phyloP scores from a whole-genome alignment of 2,113 vertebrate species.

The Setophaga coronata region DNA sequence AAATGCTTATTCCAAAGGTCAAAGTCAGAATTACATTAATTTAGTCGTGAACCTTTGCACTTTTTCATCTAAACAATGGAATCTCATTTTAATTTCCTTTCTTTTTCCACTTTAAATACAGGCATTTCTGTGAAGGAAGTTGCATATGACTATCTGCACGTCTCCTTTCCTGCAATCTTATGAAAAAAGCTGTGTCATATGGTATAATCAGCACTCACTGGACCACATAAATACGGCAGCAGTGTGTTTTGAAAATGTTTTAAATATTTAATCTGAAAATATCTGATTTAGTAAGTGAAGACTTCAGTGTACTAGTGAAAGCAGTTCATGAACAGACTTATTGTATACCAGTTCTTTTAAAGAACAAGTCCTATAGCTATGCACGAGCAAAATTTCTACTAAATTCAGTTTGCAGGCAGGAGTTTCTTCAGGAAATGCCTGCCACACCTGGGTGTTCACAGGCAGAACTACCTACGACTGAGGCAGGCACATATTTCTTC shows the following conservation, averaged over 20 bases:
- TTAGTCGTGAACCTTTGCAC: conserved; percentile 38
- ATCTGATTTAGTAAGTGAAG: neutral
- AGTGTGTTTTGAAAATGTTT: neutral
- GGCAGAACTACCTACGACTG: neutral
- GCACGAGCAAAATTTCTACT: neutral
- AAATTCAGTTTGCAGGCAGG: neutral
- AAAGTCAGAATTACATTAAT: conserved; percentile 14
- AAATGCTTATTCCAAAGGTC: conserved; percentile 20
- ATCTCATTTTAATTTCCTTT: conserved; percentile 51
- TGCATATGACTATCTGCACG: conserved; percentile 27
- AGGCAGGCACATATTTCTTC: neutral
- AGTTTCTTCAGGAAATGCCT: neutral
- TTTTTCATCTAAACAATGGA: conserved; percentile 46
- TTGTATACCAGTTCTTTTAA: neutral
- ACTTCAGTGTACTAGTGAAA: neutral
- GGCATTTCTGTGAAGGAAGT: conserved; percentile 32
- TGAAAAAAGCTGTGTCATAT: neutral
- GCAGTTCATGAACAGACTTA: neutral
- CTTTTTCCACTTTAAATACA: conserved; percentile 25
- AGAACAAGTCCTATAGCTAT: neutral
- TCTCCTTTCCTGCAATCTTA: neutral
- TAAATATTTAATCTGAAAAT: neutral
- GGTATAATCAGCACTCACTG: neutral
- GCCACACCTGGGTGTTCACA: neutral
- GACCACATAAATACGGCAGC: neutral